Percentiles rank a stretch among this genome's conserved stretches.
Evolutionary conservation across 2,113 vertebrate genomes (phyloP).

Genomic region (Noctilio leporinus): DNA sequence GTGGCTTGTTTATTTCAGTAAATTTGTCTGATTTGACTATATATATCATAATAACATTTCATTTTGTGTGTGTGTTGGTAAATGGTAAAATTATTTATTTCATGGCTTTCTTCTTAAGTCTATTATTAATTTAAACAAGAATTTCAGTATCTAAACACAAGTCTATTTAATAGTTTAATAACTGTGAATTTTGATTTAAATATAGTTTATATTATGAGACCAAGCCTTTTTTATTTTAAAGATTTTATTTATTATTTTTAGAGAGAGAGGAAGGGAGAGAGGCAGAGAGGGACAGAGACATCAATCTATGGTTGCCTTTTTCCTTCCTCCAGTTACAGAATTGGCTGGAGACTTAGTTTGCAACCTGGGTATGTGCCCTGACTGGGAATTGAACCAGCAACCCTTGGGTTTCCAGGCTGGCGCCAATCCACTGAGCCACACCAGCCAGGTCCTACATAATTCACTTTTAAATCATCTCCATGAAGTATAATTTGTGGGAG

Average conservation of each 20-base stretch:
- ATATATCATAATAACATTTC: background rate
- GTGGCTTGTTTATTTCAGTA: background rate
- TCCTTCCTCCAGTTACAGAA: too few species aligned
- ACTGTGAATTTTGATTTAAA: background rate
- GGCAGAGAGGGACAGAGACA: too few species aligned
- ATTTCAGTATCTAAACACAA: background rate
- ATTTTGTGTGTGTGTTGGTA: background rate
- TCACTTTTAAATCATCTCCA: background rate
- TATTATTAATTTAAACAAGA: background rate
- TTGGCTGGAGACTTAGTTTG: too few species aligned
- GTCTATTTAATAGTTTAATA: background rate
- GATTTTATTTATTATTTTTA: too few species aligned
- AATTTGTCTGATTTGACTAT: background rate
- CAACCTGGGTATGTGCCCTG: too few species aligned
- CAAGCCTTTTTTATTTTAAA: background rate
- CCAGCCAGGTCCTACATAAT: too few species aligned
- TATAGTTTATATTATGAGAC: background rate
- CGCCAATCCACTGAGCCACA: too few species aligned
- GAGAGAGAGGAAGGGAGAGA: too few species aligned
- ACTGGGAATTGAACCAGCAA: too few species aligned
- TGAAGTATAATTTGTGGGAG: background rate
- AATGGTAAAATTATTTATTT: background rate
- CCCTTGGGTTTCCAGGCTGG: too few species aligned
- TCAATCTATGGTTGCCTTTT: too few species aligned
- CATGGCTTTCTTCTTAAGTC: background rate